Evolutionary conservation across 2,113 vertebrate species (phyloP).

Genomic region (Sphaerodactylus townsendi): DNA sequence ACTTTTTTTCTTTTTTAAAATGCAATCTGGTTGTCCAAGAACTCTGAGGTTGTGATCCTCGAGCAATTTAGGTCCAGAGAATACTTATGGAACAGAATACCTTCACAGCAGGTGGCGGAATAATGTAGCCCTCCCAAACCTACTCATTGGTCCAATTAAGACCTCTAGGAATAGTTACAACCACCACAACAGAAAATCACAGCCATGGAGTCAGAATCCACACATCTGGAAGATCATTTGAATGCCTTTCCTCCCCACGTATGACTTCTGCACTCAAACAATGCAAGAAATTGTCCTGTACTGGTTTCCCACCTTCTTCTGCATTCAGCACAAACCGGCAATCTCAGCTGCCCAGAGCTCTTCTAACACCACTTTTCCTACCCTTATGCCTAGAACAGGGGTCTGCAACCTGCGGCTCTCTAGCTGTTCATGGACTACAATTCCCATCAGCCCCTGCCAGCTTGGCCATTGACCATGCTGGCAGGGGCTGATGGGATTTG

Average conservation of each 20-base stretch:
- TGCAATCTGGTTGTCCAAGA: too few relatives aligned
- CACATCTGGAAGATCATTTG: neutral
- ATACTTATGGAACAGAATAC: neutral
- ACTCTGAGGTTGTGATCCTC: neutral
- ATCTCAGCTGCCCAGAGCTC: neutral
- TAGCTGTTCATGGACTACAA: too few relatives aligned
- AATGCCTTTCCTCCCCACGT: neutral
- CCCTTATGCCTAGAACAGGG: too few relatives aligned
- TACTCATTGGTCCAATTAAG: neutral
- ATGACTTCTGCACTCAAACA: too few relatives aligned
- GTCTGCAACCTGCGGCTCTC: too few relatives aligned
- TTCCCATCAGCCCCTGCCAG: too few relatives aligned
- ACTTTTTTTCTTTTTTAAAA: neutral
- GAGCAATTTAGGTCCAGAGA: neutral
- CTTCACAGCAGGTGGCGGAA: too few relatives aligned
- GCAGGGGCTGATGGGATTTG: too few relatives aligned
- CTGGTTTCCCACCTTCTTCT: neutral
- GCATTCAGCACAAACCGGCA: neutral
- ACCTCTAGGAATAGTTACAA: neutral
- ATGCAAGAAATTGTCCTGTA: neutral
- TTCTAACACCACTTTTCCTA: too few relatives aligned
- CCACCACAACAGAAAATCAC: neutral
- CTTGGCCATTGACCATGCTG: too few relatives aligned
- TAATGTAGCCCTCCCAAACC: neutral
- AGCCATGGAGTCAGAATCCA: neutral